Evolutionary conservation across 2,888 invertebrate genomes (phyloP), one percentile per base, ranked within the genome.

Genomic region (Agriopis aurantiaria): DNA sequence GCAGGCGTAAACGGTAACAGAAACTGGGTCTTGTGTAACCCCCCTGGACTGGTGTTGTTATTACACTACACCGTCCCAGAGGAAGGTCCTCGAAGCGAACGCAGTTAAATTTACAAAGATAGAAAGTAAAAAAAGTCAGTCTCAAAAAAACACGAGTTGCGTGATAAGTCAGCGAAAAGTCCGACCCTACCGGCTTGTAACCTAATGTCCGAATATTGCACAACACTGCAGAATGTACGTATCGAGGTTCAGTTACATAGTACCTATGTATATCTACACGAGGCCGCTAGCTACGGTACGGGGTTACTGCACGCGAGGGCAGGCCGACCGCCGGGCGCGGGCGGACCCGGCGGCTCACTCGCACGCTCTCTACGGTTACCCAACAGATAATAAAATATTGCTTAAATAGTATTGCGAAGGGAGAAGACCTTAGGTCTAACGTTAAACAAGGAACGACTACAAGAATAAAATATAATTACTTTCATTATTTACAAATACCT

Each of bases 351-450:
- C 33, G 33, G 33, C 9, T 9, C 63, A 48, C 33, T 53, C 68
- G 12, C 46, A 23, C 69, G 33, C 69, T 51, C 68, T 66, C 75
- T 75, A 75, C 79, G 78, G 80, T 76, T 85, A 84, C 73, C 80
- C 83, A 83, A 83, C 3, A 86, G 83, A 86, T 89, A 88, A 11
- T 86, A 88, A 92, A 93, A 90, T 91, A 92, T 93, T 92, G 91
- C 93, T 92, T 91, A 91, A 85, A 86, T 87, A 91, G 89, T 92
- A 92, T 92, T 92, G 92, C 91, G 90, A 92, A 91, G 89, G 88
- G 91, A 91, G 88, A 86, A 88, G 87, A 90, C 90, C 92, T 91
- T 90, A 91, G 92, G 91, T 85, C 91, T 91, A 91, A 85, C 84
- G 82, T 86, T 88, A 88, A 84, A 80, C 86, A 92, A 91, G 88